Conservation (phyloP, 2,888 invertebrate genomes). For the Meloe dianella region DNA sequence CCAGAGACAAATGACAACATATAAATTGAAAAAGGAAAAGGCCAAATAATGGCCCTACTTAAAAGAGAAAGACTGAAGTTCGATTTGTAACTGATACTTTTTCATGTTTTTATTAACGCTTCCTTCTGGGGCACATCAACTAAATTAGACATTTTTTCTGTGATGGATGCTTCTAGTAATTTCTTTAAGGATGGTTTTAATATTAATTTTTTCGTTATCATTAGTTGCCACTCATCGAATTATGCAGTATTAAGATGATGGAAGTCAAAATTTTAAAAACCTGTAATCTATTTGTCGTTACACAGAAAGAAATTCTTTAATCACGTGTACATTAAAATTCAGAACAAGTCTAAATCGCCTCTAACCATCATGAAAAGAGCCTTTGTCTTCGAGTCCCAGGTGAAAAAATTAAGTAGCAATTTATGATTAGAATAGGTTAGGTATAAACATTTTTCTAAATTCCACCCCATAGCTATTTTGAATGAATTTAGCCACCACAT, state of each 20-base stretch:
- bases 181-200: neutral
- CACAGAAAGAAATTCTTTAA: neutral
- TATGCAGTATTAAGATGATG: neutral
- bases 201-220: neutral
- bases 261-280: neutral
- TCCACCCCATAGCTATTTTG: neutral
- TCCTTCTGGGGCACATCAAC: conserved; percentile 11
- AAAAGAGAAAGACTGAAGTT: neutral
- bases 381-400: neutral
- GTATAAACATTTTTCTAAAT: neutral
- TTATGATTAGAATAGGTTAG: neutral
- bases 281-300: conserved; percentile 5
- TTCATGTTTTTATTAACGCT: conserved; percentile 4
- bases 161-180: conserved; percentile 10
- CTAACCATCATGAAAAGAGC: conserved; percentile 1
- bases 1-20: conserved; percentile 18
- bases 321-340: neutral
- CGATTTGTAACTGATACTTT: conserved; percentile 20
- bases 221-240: conserved; percentile 8
- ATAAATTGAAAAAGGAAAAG: conserved; percentile 15
- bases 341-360: conserved; percentile 11
- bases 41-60: conserved; percentile 5
- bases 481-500: conserved; percentile 8
- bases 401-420: neutral
- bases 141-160: neutral